Evolutionary conservation across 2,113 vertebrate genomes (phyloP), one percentile per base, ranked within the genome.

Genomic region (Halichoeres trimaculatus): DNA sequence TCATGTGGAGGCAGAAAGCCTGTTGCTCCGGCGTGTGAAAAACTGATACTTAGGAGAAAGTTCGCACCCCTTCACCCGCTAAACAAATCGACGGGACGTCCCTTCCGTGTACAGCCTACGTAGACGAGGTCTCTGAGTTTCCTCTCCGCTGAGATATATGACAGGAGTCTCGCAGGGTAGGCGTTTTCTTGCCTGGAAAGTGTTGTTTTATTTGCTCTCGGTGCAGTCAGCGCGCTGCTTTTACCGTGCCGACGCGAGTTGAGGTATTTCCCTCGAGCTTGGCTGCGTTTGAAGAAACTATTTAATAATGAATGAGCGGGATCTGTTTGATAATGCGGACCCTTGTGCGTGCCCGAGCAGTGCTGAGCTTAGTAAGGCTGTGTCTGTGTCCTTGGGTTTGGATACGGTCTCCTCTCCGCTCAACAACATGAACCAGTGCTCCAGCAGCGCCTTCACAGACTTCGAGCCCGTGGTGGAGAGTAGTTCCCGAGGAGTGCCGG

Each of bases 351-450:
- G 91, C 1, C 94, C 95, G 20, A 95, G 88, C 10, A 93, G 93
- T 1, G 94, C 93, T 19, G 95, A 95, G 87, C 92, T 97, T 51
- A 94, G 96, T 76, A 88, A 93, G 71, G 96, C 96, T 16, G 95
- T 97, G 74, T 97, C 96, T 0, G 95, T 94, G 62, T 97, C 96
- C 22, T 84, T 97, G 85, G 95, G 95, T 11, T 90, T 97, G 86
- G 96, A 96, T 17, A 83, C 94, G 57, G 92, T 94, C 75, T 70
- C 80, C 10, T 85, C 88, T 24, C 88, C 86, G 35, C 83, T 90
- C 3, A 58, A 86, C 71, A 91, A 85, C 54, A 24, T 30, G 45
- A 91, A 91, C 67, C 85, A 90, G 66, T 76, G 85, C 62, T 45
- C 88, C 26, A 40, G 70, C 63, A 11, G 58, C 47, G 82, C 66